Base-by-base conservation (phyloP, 2,797 vertebrate genomes). In the Oreonectes daqikongensis region DNA sequence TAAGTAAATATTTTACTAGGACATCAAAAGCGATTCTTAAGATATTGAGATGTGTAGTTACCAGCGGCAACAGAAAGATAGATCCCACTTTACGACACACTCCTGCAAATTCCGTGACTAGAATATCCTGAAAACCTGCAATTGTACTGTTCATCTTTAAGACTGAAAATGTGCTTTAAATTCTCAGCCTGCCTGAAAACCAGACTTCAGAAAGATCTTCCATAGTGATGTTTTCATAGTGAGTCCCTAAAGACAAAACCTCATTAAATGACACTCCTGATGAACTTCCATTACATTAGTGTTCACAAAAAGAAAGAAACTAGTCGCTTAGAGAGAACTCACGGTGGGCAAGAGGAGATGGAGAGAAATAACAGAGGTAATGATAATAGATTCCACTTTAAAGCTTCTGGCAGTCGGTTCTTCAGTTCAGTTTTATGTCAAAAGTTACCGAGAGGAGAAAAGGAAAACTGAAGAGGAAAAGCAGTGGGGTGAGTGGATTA, bases 351-450 rank as follows among this genome's bases (percentile, higher is more conserved):
- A 32, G 46, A 30, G 48, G 28, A 22, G 64, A 64, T 46, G 65
- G 44, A 55, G 28, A 46, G 61, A 5, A 35, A 52, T 38, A 38
- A 60, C 30, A 40, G 15, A 69, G 18, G 35, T 42, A 9, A 44
- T 44, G 50, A 50, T 66, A 9, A 38, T 22, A 42, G 64, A 48
- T 64, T 69, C 28, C 26, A 14, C 52, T 69, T 40, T 9, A 53
- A 3, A 40, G 38, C 57, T 48, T 78, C 83, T 79, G 85, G 83
- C n/a, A n/a, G n/a, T n/a, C n/a, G n/a, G n/a, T n/a, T n/a, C n/a
- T n/a, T n/a, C n/a, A 82, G 87, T 90, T 84, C 84, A 46, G 52
- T 30, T 44, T 83, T 85, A 87, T 86, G 79, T 79, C 80, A 69
- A 63, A 59, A 69, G 67, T 63, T 65, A 55, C 15, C 44, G 48